Evolutionary conservation across 2,113 vertebrate species (phyloP).

Genomic region (Eptatretus burgeri): DNA sequence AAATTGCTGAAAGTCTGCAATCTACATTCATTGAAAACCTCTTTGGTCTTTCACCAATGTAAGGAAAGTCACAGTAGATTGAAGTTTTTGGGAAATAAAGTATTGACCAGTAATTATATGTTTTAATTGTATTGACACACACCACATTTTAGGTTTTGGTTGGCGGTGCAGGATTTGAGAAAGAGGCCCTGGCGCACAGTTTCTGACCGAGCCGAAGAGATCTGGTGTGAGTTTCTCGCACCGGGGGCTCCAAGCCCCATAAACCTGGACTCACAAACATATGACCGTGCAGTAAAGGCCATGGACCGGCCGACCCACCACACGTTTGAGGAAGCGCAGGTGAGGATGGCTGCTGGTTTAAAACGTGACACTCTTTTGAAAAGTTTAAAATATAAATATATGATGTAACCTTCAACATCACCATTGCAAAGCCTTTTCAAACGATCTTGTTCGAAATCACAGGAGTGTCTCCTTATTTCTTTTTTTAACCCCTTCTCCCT

Average conservation of each 20-base stretch:
- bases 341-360: slow-evolving; percentile 13
- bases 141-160: slow-evolving; percentile 42
- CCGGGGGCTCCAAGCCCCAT: slow-evolving; percentile 76
- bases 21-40: background rate
- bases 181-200: slow-evolving; percentile 68
- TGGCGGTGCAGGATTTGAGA: slow-evolving; percentile 77
- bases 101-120: no score
- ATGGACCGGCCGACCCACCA: slow-evolving; percentile 76
- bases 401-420: no score
- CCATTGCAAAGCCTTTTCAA: no score
- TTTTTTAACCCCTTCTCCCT: no score
- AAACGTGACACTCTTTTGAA: no score
- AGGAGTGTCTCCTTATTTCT: no score
- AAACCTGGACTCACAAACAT: slow-evolving; percentile 87
- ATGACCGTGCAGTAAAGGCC: slow-evolving; percentile 77
- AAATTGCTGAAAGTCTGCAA: background rate
- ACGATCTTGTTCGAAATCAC: no score
- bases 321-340: slow-evolving; percentile 83
- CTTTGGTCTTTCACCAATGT: no score
- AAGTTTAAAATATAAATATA: no score
- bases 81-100: no score
- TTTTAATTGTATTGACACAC: no score
- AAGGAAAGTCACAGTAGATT: no score
- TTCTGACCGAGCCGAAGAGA: slow-evolving; percentile 58
- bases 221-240: slow-evolving; percentile 86